phyloP scores from a whole-genome alignment of 2,888 invertebrate species.

The Margaritifera margaritifera region DNA sequence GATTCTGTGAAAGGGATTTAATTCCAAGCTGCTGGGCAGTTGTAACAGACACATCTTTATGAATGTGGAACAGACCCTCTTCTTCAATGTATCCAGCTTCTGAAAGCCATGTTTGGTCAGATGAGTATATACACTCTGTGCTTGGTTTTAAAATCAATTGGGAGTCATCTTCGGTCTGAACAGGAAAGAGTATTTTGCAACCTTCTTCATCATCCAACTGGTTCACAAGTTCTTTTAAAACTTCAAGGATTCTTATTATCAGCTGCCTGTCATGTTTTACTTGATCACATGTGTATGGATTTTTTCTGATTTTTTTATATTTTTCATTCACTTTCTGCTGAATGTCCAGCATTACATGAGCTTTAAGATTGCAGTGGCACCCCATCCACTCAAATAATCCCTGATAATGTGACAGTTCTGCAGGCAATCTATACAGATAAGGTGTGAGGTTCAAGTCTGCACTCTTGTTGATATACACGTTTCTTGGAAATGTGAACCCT shows the following conservation, averaged over 20 bases:
- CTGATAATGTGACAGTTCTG: slow-evolving; percentile 17
- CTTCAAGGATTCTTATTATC: slow-evolving; percentile 8
- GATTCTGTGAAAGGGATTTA: slow-evolving; percentile 46
- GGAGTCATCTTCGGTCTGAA: slow-evolving; percentile 10
- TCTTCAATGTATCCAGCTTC: slow-evolving; percentile 15
- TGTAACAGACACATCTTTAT: slow-evolving; percentile 39
- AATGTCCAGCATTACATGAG: slow-evolving; percentile 1
- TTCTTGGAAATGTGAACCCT: slow-evolving; percentile 15
- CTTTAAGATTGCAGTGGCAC: slow-evolving; percentile 11
- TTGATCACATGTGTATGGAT: neutral
- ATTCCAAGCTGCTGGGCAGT: slow-evolving; percentile 53
- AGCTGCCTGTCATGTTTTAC: neutral
- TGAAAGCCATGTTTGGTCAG: slow-evolving; percentile 16
- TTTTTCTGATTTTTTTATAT: neutral
- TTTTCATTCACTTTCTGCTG: slow-evolving; percentile 14
- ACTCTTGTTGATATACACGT: slow-evolving; percentile 3
- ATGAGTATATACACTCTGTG: slow-evolving; percentile 19
- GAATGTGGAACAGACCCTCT: slow-evolving; percentile 46
- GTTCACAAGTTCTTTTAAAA: slow-evolving; percentile 19
- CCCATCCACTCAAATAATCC: slow-evolving; percentile 16
- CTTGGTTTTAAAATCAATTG: slow-evolving; percentile 8
- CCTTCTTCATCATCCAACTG: slow-evolving; percentile 1
- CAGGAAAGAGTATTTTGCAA: slow-evolving; percentile 11
- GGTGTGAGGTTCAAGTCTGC: slow-evolving; percentile 23
- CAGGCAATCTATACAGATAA: slow-evolving; percentile 24